Evolutionary conservation across 2,888 invertebrate genomes (phyloP).

Genomic region (Eupithecia vulgata): DNA sequence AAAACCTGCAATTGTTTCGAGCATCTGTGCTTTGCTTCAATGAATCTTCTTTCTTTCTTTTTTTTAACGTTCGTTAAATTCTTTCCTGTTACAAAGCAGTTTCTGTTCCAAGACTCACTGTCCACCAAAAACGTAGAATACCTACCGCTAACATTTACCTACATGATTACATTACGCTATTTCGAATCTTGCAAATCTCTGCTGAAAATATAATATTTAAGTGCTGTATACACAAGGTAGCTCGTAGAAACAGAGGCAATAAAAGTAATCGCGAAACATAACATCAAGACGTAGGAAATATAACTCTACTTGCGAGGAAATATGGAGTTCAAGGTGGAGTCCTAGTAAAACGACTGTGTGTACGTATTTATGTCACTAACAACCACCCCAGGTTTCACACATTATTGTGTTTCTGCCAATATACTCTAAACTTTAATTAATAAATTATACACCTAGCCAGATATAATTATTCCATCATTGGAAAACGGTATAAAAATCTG

Average conservation of each 20-base stretch:
- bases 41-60: too few species aligned
- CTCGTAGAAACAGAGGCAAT: background rate
- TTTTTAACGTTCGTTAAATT: too few species aligned
- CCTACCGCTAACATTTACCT: too few species aligned
- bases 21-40: too few species aligned
- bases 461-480: too few species aligned
- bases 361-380: background rate
- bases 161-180: too few species aligned
- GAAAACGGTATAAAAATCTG: too few species aligned
- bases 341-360: background rate
- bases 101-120: too few species aligned
- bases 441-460: too few species aligned
- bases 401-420: background rate
- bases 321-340: background rate
- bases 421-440: background rate
- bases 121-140: too few species aligned
- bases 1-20: too few species aligned
- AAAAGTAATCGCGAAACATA: background rate
- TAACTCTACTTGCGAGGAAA: background rate
- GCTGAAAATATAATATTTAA: background rate
- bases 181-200: background rate
- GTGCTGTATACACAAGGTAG: background rate
- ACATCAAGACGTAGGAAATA: background rate
- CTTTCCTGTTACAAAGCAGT: too few species aligned
- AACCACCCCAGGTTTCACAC: background rate